phyloP scores from a whole-genome alignment of 2,888 invertebrate species.

The Apamea crenata region DNA sequence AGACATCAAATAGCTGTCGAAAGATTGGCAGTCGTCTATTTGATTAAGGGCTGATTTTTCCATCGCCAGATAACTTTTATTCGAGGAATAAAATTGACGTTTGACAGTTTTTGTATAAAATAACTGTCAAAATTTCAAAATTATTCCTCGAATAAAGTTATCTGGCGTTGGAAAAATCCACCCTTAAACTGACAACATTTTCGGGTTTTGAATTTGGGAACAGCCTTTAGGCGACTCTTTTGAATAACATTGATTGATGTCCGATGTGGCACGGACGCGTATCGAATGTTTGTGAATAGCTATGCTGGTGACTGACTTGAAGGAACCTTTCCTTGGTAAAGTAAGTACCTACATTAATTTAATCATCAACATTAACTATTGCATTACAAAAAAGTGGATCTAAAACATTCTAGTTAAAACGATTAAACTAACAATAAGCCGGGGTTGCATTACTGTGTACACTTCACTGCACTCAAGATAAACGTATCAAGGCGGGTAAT shows the following conservation, averaged over 20 bases:
- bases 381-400: not conserved
- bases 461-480: constrained; percentile 33
- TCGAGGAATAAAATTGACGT: too few relatives aligned
- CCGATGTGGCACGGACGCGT: not conserved
- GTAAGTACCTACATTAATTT: not conserved
- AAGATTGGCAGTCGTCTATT: not conserved
- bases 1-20: not conserved
- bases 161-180: too few relatives aligned
- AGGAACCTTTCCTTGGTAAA: not conserved
- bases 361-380: not conserved
- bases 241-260: not conserved
- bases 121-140: too few relatives aligned
- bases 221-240: not conserved
- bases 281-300: not conserved
- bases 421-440: not conserved
- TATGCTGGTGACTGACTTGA: not conserved
- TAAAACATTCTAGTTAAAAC: not conserved
- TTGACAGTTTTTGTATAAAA: too few relatives aligned
- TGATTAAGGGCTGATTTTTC: not conserved
- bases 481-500: constrained; percentile 46
- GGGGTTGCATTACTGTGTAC: constrained; percentile 19
- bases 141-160: too few relatives aligned
- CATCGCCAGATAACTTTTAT: too few relatives aligned
- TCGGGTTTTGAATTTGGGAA: not conserved
- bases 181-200: not conserved